Evolutionary conservation across 1,140 invertebrate species (phyloP), one percentile per base, ranked within the genome.

Genomic region (Eueides isabella): DNA sequence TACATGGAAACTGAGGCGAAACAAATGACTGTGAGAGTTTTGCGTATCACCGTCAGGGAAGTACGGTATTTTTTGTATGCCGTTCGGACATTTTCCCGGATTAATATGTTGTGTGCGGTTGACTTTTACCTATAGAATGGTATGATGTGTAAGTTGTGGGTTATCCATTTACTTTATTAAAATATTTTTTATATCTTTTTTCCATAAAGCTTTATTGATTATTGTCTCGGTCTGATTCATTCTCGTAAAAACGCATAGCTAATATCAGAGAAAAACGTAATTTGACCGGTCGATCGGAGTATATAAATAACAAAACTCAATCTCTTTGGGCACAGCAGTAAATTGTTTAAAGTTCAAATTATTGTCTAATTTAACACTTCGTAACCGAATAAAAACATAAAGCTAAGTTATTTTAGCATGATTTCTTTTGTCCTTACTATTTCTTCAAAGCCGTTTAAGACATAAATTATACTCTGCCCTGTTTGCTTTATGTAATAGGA

Each of bases 1-100:
- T 65, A 78, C 61, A 68, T 80, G 80, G 79, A 81, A 82, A 79
- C 75, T 75, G 70, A 74, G 64, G 68, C 77, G 78, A 71, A 83
- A 72, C 62, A 16, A 76, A 81, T 81, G 68, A 68, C 55, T 66
- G 61, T 55, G 63, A 73, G 63, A 61, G 35, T 72, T 55, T 23
- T 76, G 31, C 30, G 63, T 73, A 61, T 77, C 33, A 62, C 31
- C 68, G 63, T 64, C 63, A 68, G 74, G 73, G 76, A 70, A 61
- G 70, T 75, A 75, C 73, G 67, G 44, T 61, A 31, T 66, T 75
- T 75, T 75, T 65, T 70, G n/a, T 48, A 2, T 12, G 19, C 14
- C 23, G 23, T 30, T 16, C 19, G 44, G 61, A 5, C 41, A 38
- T 64, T 69, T 70, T 70, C 38, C 61, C 72, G 61, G 67, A 74